Conservation (phyloP, 1,140 invertebrate species). For the Musca vetustissima region DNA sequence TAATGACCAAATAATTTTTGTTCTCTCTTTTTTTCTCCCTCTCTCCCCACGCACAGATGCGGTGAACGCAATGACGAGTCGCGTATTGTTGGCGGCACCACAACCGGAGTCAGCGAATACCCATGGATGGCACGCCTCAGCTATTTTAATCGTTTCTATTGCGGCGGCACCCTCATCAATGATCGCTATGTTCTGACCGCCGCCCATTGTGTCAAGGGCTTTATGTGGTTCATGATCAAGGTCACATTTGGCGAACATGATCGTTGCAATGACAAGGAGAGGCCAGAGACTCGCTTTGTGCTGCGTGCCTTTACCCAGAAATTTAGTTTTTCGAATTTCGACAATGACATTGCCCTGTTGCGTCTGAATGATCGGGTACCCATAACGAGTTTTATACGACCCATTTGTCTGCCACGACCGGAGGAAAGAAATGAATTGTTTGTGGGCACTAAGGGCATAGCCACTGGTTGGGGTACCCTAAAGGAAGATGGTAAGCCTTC, state of each 20-base stretch:
- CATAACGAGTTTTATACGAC: slow-evolving; percentile 72
- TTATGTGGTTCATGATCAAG: slow-evolving; percentile 89
- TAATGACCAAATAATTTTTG: no score
- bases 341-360: slow-evolving; percentile 82
- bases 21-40: background rate
- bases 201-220: slow-evolving; percentile 72
- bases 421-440: slow-evolving; percentile 62
- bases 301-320: slow-evolving; percentile 72
- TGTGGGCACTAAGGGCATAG: slow-evolving; percentile 69
- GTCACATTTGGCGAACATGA: slow-evolving; percentile 83
- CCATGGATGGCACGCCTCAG: slow-evolving; percentile 54
- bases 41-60: slow-evolving; percentile 62
- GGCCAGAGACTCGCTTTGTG: slow-evolving; percentile 74
- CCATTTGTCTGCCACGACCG: slow-evolving; percentile 73
- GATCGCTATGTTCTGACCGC: slow-evolving; percentile 59
- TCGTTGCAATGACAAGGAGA: slow-evolving; percentile 69
- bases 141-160: slow-evolving; percentile 44
- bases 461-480: slow-evolving; percentile 83
- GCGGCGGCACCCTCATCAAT: slow-evolving; percentile 54
- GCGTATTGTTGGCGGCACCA: slow-evolving; percentile 57
- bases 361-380: slow-evolving; percentile 75
- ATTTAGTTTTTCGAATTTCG: slow-evolving; percentile 80
- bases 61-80: slow-evolving; percentile 76
- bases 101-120: slow-evolving; percentile 50
- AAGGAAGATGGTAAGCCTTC: slow-evolving; percentile 79